A percentile compares a stretch with the other conserved stretches of the same genome.
Evolutionary conservation across 2,113 vertebrate genomes (phyloP).

Genomic region (Agapornis roseicollis): DNA sequence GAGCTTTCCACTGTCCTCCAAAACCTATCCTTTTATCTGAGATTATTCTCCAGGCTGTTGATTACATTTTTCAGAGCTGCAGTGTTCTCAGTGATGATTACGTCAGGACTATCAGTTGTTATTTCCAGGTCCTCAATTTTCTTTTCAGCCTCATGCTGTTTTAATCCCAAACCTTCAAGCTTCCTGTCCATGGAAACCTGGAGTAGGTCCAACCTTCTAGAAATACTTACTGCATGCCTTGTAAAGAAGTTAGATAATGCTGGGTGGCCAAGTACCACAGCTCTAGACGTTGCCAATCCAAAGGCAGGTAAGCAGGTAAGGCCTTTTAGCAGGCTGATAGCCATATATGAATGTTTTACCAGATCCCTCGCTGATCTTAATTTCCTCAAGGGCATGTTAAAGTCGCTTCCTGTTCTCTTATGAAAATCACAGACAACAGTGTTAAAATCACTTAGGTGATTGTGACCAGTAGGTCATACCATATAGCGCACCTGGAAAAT

Average conservation of each 20-base stretch:
- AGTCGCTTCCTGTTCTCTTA: neutral
- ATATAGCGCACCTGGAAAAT: neutral
- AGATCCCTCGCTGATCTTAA: neutral
- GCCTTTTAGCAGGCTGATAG: neutral
- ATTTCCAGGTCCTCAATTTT: conserved; percentile 59
- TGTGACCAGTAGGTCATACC: neutral
- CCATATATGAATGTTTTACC: neutral
- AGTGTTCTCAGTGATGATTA: conserved; percentile 4
- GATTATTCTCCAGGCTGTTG: conserved; percentile 12
- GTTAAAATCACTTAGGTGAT: neutral
- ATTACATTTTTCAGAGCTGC: conserved; percentile 19
- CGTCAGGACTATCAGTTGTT: conserved; percentile 34
- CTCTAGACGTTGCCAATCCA: neutral
- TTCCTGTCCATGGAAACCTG: conserved; percentile 56
- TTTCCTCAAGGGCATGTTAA: conserved; percentile 17
- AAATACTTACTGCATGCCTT: neutral
- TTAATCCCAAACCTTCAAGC: conserved; percentile 50
- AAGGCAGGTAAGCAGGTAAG: neutral
- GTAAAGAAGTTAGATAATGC: conserved; percentile 14
- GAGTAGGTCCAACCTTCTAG: conserved; percentile 33
- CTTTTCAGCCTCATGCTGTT: conserved; percentile 44
- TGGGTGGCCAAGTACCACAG: neutral
- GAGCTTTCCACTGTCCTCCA: neutral
- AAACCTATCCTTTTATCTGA: neutral
- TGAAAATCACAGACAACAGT: neutral